Evolutionary conservation across 2,113 vertebrate genomes (phyloP), one percentile per base, ranked within the genome.

Genomic region (Halichoeres trimaculatus): DNA sequence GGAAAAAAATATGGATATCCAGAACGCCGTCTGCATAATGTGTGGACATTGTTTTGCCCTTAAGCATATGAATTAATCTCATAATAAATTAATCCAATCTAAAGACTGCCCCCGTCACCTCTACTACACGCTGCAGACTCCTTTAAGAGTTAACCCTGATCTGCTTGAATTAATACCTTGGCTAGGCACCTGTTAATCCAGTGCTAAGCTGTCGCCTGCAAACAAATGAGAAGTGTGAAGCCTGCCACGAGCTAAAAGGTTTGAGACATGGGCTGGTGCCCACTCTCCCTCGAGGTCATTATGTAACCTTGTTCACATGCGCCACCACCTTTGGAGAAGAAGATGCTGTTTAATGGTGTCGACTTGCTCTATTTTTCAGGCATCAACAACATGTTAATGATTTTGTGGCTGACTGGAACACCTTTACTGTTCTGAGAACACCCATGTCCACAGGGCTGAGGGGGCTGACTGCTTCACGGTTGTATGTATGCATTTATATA

Each of bases 211-310:
- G 88, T 89, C 76, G 80, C 78, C 74, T 68, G 83, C 76, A 55
- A 92, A 84, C 88, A 94, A 94, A 94, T 90, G 81, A 93, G 93
- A 93, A 91, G 81, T 59, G 89, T 84, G 93, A 94, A 89, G 76
- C 79, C 87, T 59, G 89, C 80, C 67, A 80, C 82, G 90, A 90
- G 83, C 85, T 91, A 74, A 93, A 85, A 92, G 91, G 87, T 90
- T 91, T 87, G 80, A 66, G 82, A 92, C 66, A 52, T 74, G 78
- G 63, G 80, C 58, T 74, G 55, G 50, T 59, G 79, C 55, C 90
- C 88, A 79, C 89, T 85, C 86, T 86, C 89, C 35, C 82, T 30
- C 23, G 68, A 85, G 91, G 90, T 90, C 89, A 88, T 94, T 92
- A 92, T 70, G 83, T 92, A 95, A 94, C 86, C 88, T 83, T 88